Evolutionary conservation across 2,113 vertebrate species (phyloP).

Genomic region (Oriolus oriolus): DNA sequence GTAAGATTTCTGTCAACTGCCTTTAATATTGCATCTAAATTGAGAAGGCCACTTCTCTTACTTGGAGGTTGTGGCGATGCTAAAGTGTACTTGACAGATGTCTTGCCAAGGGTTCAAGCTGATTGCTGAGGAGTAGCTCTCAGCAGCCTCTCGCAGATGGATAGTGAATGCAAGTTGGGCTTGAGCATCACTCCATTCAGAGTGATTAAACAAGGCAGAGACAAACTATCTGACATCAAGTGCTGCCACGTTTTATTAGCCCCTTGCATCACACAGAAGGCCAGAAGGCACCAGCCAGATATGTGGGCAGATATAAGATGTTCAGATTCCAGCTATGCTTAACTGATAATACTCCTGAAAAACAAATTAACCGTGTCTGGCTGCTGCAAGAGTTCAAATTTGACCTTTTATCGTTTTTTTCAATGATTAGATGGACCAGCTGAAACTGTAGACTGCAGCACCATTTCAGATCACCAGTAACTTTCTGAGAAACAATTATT

Average conservation of each 20-base stretch:
- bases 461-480: background rate
- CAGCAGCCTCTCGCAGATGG: background rate
- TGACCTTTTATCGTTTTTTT: background rate
- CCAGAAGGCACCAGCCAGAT: constrained; percentile 23
- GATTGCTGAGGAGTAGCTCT: constrained; percentile 37
- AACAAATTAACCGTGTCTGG: background rate
- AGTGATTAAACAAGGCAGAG: constrained; percentile 57
- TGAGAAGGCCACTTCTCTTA: constrained; percentile 29
- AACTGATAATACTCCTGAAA: background rate
- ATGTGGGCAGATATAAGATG: background rate
- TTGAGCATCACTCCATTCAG: constrained; percentile 27
- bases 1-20: constrained; percentile 18
- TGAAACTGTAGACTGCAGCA: background rate
- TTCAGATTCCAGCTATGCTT: background rate
- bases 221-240: constrained; percentile 50
- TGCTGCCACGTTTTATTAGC: constrained; percentile 46
- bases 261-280: background rate
- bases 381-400: background rate
- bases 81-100: constrained; percentile 42
- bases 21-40: constrained; percentile 17
- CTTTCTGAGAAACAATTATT: background rate
- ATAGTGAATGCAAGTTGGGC: background rate
- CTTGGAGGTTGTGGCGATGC: background rate
- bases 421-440: background rate
- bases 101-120: constrained; percentile 33